These are phyloP conservation scores for Brachypteracias leptosomus DNA, from an alignment of 2,113 vertebrate genomes.

Conservation along the genomic window DNA sequence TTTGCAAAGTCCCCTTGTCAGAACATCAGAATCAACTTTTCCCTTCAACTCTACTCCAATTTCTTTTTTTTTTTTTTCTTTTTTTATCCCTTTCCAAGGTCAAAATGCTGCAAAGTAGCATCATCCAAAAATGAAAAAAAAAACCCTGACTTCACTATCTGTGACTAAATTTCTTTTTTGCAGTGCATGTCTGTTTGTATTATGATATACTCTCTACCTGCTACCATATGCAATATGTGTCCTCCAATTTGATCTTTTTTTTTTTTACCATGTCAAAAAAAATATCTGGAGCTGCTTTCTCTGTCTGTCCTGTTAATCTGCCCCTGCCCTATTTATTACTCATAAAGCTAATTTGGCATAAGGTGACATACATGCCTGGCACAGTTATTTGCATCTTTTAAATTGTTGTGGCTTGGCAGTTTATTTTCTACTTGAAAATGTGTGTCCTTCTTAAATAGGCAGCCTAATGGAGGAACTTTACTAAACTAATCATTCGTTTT, in stretches of 20 bases:
- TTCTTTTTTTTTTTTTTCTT: not conserved
- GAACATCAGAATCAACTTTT: not conserved
- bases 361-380: not conserved
- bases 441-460: not conserved
- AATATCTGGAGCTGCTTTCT: not conserved
- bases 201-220: not conserved
- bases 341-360: not conserved
- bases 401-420: not conserved
- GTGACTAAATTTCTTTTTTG: not conserved
- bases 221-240: not conserved
- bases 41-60: not conserved
- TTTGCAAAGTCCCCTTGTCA: not conserved
- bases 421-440: not conserved
- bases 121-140: not conserved
- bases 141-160: not conserved
- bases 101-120: not conserved
- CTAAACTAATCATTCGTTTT: not conserved
- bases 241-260: not conserved
- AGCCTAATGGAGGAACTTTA: not conserved
- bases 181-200: not conserved
- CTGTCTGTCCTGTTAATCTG: not conserved
- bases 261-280: not conserved
- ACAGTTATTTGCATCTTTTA: not conserved
- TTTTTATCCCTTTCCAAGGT: not conserved
- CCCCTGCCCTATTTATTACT: not conserved